Base-by-base conservation (phyloP, 1,140 invertebrate genomes). In the Aphelinus certus region DNA sequence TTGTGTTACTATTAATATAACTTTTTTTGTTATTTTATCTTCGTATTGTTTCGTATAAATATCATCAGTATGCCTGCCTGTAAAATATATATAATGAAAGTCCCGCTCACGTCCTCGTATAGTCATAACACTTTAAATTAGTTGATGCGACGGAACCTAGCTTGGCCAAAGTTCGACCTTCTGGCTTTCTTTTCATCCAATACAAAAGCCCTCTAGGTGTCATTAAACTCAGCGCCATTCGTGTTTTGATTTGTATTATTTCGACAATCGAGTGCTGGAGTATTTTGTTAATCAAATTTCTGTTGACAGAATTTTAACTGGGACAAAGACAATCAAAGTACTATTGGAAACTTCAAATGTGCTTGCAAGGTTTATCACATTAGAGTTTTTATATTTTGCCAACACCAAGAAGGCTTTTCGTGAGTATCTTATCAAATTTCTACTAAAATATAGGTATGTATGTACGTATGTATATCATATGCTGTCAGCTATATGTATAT, bases 401-500 rank as follows among this genome's bases (percentile, higher is more conserved):
- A 65, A 71, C 68, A 76, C 83, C 80, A 78, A 81, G 79, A 80
- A 83, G 79, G 78, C 78, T 80, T 81, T 62, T 70, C 73, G 69
- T 70, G 75, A 68, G 70, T 69, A 79, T 77, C 78, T 84, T 83
- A 83, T 83, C 82, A 81, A 83, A 82, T 77, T 85, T 83, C 81
- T 88, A 87, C 82, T 87, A 88, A 88, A 88, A 88, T 86, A 86
- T 87, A 86, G 79, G 80, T 85, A 66, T 73, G 71, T 46, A 66
- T 66, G 71, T 57, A 73, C 43, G 63, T 73, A 82, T 85, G 79
- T 83, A 81, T 83, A 78, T 78, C 78, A 79, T 84, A 85, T 83
- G 82, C 82, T 80, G 77, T 84, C 79, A 81, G 80, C 80, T 87
- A 86, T 86, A 85, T 85, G 83, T 79, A 81, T 83, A 82, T 85